phyloP scores from a whole-genome alignment of 1,140 invertebrate species.

The Eciton burchellii region DNA sequence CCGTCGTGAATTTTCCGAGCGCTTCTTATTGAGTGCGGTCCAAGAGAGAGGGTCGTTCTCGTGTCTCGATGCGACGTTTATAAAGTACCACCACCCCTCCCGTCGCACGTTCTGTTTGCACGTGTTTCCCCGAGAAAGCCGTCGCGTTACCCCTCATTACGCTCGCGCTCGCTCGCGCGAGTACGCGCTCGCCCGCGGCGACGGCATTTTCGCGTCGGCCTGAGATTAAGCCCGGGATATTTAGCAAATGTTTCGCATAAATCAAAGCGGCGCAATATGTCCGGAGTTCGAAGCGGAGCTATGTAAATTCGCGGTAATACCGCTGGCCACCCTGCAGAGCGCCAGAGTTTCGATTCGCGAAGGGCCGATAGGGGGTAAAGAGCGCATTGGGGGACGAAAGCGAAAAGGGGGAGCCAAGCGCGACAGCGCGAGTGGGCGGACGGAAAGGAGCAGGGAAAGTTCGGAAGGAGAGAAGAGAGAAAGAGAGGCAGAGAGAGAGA shows the following conservation, averaged over 20 bases:
- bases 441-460: slow-evolving; percentile 42
- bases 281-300: slow-evolving; percentile 79
- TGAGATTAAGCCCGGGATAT: slow-evolving; percentile 84
- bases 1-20: slow-evolving; percentile 50
- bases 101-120: slow-evolving; percentile 45
- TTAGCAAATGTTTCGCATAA: slow-evolving; percentile 85
- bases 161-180: slow-evolving; percentile 38
- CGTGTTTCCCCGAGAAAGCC: slow-evolving; percentile 26
- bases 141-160: slow-evolving; percentile 22
- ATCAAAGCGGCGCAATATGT: slow-evolving; percentile 85
- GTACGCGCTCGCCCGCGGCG: slow-evolving; percentile 60
- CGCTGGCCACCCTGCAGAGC: slow-evolving; percentile 78
- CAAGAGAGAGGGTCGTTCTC: neutral
- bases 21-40: slow-evolving; percentile 45
- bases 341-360: slow-evolving; percentile 75
- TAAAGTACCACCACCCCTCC: slow-evolving; percentile 61
- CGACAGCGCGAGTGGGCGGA: slow-evolving; percentile 51
- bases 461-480: slow-evolving; percentile 32
- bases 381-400: slow-evolving; percentile 35
- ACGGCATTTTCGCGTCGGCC: slow-evolving; percentile 74
- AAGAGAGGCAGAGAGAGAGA: slow-evolving; percentile 50
- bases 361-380: slow-evolving; percentile 53
- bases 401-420: slow-evolving; percentile 32
- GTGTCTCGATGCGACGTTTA: slow-evolving; percentile 44
- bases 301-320: slow-evolving; percentile 85